Base-by-base conservation (phyloP, 92 coral and sea anemone genomes). In the Zoanthus sociatus region DNA sequence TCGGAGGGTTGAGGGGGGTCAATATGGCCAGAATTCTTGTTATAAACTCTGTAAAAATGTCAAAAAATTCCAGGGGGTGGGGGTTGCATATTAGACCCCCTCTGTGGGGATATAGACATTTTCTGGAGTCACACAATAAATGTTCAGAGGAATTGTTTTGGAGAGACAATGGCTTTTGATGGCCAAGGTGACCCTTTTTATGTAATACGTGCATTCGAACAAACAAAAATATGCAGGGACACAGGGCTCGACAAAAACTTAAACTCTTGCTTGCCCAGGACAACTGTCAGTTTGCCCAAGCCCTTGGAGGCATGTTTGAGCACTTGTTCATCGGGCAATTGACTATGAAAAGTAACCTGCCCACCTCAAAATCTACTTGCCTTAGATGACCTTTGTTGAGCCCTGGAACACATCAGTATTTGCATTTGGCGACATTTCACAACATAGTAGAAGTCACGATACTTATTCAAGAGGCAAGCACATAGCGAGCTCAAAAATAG, bases 131-230 rank as follows among this genome's bases (percentile, higher is more conserved):
- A 61, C 31, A n/a, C 68, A 61, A 61, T 70, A 37, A 72, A 72
- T 72, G 54, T 72, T 72, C 77, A 72, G 77, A 72, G 77, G 77
- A 72, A 72, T 72, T 72, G 77, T 72, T 72, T 72, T 72, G 77
- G 77, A 72, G 77, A 72, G 37, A 72, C 77, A 72, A 72, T 72
- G 77, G 77, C 54, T 72, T 42, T 72, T 72, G 77, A 72, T 72
- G 77, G 53, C 53, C 77, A 37, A 72, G 77, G 50, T 72, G 77
- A 72, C 77, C 77, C 77, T 72, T 33, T 72, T 72, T 72, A 72
- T 72, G 77, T 72, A 72, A 72, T 72, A 18, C 37, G 77, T 72
- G 77, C 77, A 72, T 72, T 72, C 77, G 54, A 42, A 72, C 74
- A 87, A 87, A 77, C 20, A 26, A 26, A 26, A 69, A 69, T 47